A percentile compares a stretch with the other conserved stretches of the same genome.
Evolutionary conservation across 1,140 invertebrate species (phyloP).

Genomic region (Heliconius hermathena): DNA sequence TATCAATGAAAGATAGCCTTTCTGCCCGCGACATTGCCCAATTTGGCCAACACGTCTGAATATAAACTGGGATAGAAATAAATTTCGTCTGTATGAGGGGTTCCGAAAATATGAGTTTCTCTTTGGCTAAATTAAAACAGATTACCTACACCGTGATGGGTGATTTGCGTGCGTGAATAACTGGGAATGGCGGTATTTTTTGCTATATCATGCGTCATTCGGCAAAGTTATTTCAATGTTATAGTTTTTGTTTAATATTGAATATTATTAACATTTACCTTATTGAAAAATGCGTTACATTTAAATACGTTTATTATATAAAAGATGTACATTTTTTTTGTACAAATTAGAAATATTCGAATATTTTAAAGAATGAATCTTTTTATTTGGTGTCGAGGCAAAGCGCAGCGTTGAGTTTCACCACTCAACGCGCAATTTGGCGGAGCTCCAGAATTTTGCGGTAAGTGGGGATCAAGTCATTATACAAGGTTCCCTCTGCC

Average conservation of each 20-base stretch:
- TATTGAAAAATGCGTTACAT: background rate
- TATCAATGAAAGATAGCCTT: background rate
- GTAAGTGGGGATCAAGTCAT: too few relatives aligned
- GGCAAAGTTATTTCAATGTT: conserved; percentile 2
- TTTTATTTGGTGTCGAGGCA: too few relatives aligned
- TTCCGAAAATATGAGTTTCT: conserved; percentile 46
- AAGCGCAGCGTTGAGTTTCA: too few relatives aligned
- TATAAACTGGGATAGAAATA: conserved; percentile 34
- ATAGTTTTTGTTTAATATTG: conserved; percentile 9
- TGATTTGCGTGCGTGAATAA: conserved; percentile 59
- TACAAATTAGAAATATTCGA: too few relatives aligned
- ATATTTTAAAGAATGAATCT: too few relatives aligned
- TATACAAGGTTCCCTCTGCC: too few relatives aligned
- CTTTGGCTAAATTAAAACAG: conserved; percentile 64
- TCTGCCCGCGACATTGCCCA: conserved; percentile 19
- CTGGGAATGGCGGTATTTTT: conserved; percentile 47
- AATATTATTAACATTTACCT: background rate
- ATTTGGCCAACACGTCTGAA: conserved; percentile 30
- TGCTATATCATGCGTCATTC: conserved; percentile 37
- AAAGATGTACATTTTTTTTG: too few relatives aligned
- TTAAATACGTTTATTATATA: background rate
- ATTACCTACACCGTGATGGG: conserved; percentile 59
- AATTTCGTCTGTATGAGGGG: conserved; percentile 19
- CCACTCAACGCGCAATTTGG: too few relatives aligned
- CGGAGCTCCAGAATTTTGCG: too few relatives aligned